phyloP scores from a whole-genome alignment of 2,888 invertebrate genomes.

The Tachystola acroxantha region DNA sequence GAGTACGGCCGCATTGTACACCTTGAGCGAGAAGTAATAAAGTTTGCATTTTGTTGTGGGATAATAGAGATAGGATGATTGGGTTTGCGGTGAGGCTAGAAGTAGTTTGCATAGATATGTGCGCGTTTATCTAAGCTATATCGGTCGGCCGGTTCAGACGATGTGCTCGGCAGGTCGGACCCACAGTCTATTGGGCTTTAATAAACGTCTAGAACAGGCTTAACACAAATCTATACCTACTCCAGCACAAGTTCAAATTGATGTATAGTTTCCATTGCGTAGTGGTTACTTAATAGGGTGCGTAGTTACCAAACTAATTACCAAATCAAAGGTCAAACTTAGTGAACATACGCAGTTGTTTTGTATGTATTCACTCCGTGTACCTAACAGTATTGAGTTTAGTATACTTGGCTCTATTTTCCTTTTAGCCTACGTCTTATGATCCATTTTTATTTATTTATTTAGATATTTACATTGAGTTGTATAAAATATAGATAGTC shows the following conservation, averaged over 20 bases:
- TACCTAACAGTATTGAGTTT: too few species aligned
- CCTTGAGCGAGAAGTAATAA: slow-evolving; percentile 27
- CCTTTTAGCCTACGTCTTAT: too few species aligned
- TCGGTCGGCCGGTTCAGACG: slow-evolving; percentile 41
- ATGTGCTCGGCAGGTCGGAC: slow-evolving; percentile 42
- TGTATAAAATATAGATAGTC: too few species aligned
- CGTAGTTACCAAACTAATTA: slow-evolving; percentile 7
- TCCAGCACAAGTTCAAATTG: slow-evolving; percentile 1
- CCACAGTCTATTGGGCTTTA: slow-evolving; percentile 34
- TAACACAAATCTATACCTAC: neutral
- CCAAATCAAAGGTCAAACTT: slow-evolving; percentile 10
- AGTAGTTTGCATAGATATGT: slow-evolving; percentile 72
- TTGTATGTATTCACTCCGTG: neutral
- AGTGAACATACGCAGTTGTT: slow-evolving; percentile 5
- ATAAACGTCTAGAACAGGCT: slow-evolving; percentile 42
- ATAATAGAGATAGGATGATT: slow-evolving; percentile 29
- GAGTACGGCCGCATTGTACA: slow-evolving; percentile 22
- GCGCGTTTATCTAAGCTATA: slow-evolving; percentile 67
- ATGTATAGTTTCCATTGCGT: too few species aligned
- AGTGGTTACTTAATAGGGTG: too few species aligned
- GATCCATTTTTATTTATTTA: too few species aligned
- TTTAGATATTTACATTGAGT: too few species aligned
- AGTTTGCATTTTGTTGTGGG: slow-evolving; percentile 34
- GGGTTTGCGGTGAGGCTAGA: slow-evolving; percentile 20
- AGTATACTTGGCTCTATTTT: too few species aligned